A percentile compares a stretch with the other conserved stretches of the same genome.
These are phyloP conservation scores for Caenorhabditis zanzibari DNA, from an alignment of 2,888 invertebrate genomes.

Conservation along the genomic window DNA sequence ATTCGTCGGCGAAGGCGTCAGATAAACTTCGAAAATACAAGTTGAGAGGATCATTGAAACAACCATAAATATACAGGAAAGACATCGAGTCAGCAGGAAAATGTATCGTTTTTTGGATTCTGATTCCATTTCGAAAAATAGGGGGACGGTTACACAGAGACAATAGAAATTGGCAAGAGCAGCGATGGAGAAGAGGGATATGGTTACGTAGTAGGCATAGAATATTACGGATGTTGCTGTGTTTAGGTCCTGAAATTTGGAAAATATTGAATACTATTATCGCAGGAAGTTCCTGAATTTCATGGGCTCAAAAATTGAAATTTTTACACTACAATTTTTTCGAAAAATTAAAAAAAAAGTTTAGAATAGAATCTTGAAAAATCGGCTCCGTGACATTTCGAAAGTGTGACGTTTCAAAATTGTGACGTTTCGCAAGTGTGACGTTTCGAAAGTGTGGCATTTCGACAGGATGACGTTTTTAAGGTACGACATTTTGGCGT, in stretches of 20 bases:
- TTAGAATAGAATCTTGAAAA: too few relatives aligned
- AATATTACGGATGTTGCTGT: slow-evolving; percentile 15
- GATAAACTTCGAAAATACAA: slow-evolving; percentile 13
- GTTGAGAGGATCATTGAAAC: slow-evolving; percentile 17
- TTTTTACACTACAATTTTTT: too few relatives aligned
- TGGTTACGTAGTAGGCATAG: slow-evolving; percentile 19
- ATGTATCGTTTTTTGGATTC: slow-evolving; percentile 43
- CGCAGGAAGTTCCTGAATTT: too few relatives aligned
- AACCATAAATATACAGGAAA: slow-evolving; percentile 33
- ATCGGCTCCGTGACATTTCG: too few relatives aligned
- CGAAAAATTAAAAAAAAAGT: too few relatives aligned
- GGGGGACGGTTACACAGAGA: slow-evolving; percentile 39
- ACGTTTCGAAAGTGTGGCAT: too few relatives aligned
- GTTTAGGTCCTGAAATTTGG: slow-evolving; percentile 35
- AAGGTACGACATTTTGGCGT: too few relatives aligned
- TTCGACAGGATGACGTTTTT: too few relatives aligned
- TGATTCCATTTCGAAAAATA: slow-evolving; percentile 36
- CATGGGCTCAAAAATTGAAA: too few relatives aligned
- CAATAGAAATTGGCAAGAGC: slow-evolving; percentile 41
- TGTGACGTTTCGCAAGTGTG: too few relatives aligned
- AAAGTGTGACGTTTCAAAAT: too few relatives aligned
- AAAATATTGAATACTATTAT: too few relatives aligned
- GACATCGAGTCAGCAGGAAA: slow-evolving; percentile 41
- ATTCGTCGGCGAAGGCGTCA: slow-evolving; percentile 14
- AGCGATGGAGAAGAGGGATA: slow-evolving; percentile 13